Evolutionary conservation across 2,888 invertebrate genomes (phyloP).

Genomic region (Calameuta pallipes): DNA sequence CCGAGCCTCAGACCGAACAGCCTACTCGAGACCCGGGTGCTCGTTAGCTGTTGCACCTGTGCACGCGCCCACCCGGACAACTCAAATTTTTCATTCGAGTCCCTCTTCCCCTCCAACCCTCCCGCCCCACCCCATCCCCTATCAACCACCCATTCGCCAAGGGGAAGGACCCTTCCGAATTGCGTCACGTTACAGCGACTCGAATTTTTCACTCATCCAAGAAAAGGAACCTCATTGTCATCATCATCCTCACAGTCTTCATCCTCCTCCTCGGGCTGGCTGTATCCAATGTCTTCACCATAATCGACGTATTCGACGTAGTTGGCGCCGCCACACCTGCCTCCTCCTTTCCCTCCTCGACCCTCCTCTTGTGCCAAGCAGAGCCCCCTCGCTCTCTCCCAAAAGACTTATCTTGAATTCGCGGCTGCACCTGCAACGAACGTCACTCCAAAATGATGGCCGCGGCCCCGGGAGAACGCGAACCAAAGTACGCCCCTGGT

Average conservation of each 20-base stretch:
- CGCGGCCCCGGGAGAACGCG: neutral
- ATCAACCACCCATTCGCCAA: neutral
- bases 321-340: neutral
- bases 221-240: neutral
- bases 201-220: neutral
- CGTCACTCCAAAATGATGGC: neutral
- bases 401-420: neutral
- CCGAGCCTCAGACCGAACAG: conserved; percentile 19
- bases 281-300: neutral
- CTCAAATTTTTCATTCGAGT: conserved; percentile 57
- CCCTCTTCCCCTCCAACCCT: conserved; percentile 29
- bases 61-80: conserved; percentile 34
- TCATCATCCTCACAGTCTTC: neutral
- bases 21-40: conserved; percentile 26
- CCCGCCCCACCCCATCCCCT: too few species aligned
- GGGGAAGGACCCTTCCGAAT: neutral
- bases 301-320: neutral
- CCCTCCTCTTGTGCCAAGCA: neutral
- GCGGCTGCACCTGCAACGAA: neutral
- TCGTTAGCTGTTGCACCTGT: conserved; percentile 59
- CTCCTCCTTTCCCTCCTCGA: neutral
- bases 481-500: neutral
- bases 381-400: neutral
- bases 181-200: neutral
- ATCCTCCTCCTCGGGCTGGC: neutral